Evolutionary conservation across 1,140 invertebrate species (phyloP).

Genomic region (Batillaria attramentaria): DNA sequence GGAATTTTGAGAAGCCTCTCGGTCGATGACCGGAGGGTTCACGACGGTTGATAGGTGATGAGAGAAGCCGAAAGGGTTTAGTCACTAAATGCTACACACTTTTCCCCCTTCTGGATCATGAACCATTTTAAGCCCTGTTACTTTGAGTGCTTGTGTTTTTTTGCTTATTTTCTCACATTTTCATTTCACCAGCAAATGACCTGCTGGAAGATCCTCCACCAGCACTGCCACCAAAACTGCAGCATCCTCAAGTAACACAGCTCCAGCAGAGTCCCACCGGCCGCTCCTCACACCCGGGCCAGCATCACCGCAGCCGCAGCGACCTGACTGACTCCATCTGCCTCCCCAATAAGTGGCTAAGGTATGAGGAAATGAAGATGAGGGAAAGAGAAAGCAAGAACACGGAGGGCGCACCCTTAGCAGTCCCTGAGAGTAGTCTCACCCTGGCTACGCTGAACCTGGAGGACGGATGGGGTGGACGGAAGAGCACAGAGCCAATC

Average conservation of each 20-base stretch:
- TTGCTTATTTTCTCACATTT: background rate
- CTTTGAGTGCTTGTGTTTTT: too few species aligned
- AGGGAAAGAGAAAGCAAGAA: conserved; percentile 28
- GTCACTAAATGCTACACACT: too few species aligned
- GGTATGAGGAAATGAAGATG: conserved; percentile 48
- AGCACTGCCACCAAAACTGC: background rate
- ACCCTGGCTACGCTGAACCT: conserved; percentile 56
- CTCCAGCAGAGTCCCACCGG: background rate
- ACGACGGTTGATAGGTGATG: too few species aligned
- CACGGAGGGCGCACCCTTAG: conserved; percentile 45
- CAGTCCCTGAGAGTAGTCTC: conserved; percentile 53
- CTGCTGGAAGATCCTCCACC: conserved; percentile 15
- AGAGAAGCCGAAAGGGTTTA: too few species aligned
- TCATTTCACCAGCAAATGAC: conserved; percentile 34
- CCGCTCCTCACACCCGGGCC: background rate
- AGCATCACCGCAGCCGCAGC: conserved; percentile 58
- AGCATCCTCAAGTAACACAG: background rate
- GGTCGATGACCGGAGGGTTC: too few species aligned
- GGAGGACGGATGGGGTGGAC: conserved; percentile 40
- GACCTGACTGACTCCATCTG: conserved; percentile 53
- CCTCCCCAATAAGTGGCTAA: conserved; percentile 53
- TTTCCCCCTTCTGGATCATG: too few species aligned
- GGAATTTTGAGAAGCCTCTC: too few species aligned
- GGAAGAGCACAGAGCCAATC: background rate
- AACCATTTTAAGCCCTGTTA: too few species aligned